Evolutionary conservation across 2,797 vertebrate genomes (phyloP).

Genomic region (Sarcophilus harrisii): DNA sequence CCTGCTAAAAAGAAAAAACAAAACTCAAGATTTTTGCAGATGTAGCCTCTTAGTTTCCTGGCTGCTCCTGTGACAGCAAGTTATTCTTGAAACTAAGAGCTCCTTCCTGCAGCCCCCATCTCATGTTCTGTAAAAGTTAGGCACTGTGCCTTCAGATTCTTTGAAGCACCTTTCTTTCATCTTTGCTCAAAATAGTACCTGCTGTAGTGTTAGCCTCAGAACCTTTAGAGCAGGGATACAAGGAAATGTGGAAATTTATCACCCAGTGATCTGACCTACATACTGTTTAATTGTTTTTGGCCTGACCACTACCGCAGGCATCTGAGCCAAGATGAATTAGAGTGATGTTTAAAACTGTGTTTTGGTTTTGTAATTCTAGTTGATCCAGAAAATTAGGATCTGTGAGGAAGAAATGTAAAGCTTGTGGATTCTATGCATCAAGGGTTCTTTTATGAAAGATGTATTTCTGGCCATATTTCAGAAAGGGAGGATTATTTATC

Average conservation of each 20-base stretch:
- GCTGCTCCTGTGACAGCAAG: slow-evolving; percentile 49
- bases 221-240: slow-evolving; percentile 54
- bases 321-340: slow-evolving; percentile 72
- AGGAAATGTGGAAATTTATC: slow-evolving; percentile 66
- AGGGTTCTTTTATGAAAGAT: slow-evolving; percentile 29
- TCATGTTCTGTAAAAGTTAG: background rate
- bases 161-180: slow-evolving; percentile 69
- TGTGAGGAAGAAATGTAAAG: slow-evolving; percentile 60
- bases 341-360: slow-evolving; percentile 31
- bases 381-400: slow-evolving; percentile 31
- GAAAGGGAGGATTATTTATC: slow-evolving; percentile 70
- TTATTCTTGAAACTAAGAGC: slow-evolving; percentile 52
- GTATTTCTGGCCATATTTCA: slow-evolving; percentile 54
- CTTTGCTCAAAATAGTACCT: slow-evolving; percentile 62
- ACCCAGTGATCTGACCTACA: slow-evolving; percentile 70
- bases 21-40: background rate
- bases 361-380: slow-evolving; percentile 11
- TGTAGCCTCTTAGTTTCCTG: slow-evolving; percentile 30
- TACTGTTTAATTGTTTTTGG: slow-evolving; percentile 76
- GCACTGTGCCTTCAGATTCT: background rate
- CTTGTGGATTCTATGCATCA: slow-evolving; percentile 23
- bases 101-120: background rate
- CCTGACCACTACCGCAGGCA: slow-evolving; percentile 70
- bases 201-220: slow-evolving; percentile 33
- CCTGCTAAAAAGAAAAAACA: slow-evolving; percentile 6